Evolutionary conservation across 1,140 invertebrate genomes (phyloP), one percentile per base, ranked within the genome.

Genomic region (Lepidotrigona ventralis): DNA sequence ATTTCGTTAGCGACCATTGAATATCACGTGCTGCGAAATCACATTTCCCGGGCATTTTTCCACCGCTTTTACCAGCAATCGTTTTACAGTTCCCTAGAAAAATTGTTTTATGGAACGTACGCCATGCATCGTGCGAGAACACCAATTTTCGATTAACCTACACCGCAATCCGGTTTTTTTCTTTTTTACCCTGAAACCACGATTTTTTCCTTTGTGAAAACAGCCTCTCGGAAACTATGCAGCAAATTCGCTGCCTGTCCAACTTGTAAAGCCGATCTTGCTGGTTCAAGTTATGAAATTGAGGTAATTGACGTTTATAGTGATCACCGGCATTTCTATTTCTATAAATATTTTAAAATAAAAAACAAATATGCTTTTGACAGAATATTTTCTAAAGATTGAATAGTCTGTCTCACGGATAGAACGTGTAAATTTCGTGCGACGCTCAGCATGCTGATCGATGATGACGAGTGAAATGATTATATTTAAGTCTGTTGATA

Each of bases 1-100:
- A 69, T 81, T 81, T 54, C 70, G 79, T 81, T 74, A 64, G 58
- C 70, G 46, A 81, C 39, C 56, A 23, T 56, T 21, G 23, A 33
- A 4, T n/a, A 17, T 9, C 29, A 51, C 19, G 63, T 51, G 6
- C n/a, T 11, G 21, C 51, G 63, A 54, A 54, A 78, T 78, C 56
- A 26, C 23, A n/a, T 75, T 75, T 46, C 1, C 56, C 33, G 21
- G 15, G 39, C 51, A 69, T 56, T 23, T 79, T 78, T 15, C 9
- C 46, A 8, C 26, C 60, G 46, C 51, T 79, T 56, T 79, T 53
- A 33, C 77, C 29, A n/a, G 66, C 33, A 46, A 70, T 70, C 64
- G 53, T 21, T 69, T 69, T 54, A 39, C n/a, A 33, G 46, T 68
- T 33, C 29, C 51, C 53, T n/a, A 53, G 2, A 46, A 8, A 39